Conservation (phyloP, 2,113 vertebrate genomes). For the Brachyistius frenatus region DNA sequence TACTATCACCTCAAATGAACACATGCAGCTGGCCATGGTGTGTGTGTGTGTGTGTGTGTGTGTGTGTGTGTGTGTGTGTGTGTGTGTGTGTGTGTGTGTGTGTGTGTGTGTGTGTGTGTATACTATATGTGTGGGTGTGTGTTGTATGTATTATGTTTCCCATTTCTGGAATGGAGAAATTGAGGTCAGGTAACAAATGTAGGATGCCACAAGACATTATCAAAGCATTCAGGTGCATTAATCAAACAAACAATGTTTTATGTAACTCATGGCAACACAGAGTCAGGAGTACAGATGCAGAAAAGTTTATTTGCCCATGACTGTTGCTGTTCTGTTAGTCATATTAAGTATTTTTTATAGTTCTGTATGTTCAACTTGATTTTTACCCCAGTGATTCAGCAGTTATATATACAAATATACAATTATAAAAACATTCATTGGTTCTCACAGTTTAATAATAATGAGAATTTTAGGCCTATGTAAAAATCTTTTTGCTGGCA, state of each 20-base stretch:
- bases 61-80: constrained; percentile 26
- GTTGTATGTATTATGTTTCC: background rate
- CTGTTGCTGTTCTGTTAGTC: constrained; percentile 1
- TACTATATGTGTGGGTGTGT: background rate
- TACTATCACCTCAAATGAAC: constrained; percentile 57
- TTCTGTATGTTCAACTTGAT: background rate
- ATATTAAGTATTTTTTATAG: background rate
- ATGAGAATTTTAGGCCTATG: too few species aligned
- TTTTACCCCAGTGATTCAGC: background rate
- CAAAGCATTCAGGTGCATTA: constrained; percentile 1
- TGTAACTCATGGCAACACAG: background rate
- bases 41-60: constrained; percentile 33
- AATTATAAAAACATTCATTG: too few species aligned
- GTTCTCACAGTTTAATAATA: too few species aligned
- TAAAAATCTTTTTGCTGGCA: background rate
- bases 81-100: constrained; percentile 33
- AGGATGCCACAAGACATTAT: background rate
- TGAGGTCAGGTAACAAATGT: constrained; percentile 4
- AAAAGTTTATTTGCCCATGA: constrained; percentile 6
- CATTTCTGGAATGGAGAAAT: background rate
- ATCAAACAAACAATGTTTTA: constrained; percentile 25
- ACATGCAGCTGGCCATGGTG: constrained; percentile 59
- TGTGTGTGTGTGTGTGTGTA: constrained; percentile 29
- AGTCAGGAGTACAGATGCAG: background rate
- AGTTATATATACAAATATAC: background rate